Conservation (phyloP, 2,797 vertebrate genomes). For the Crocodylus rhombifer region DNA sequence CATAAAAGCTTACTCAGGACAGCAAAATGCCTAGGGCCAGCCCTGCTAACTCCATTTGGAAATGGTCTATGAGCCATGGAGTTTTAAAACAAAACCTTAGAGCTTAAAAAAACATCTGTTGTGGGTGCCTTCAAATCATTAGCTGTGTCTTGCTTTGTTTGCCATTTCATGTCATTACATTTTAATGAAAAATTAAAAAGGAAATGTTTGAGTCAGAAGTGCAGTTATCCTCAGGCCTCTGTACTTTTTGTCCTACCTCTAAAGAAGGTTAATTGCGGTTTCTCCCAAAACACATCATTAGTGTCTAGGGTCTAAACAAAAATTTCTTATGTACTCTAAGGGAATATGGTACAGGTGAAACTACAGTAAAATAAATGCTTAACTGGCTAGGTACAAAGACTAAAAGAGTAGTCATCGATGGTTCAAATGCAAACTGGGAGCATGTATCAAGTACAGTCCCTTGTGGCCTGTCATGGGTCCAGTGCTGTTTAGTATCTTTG, state of each 20-base stretch:
- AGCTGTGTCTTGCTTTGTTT: slow-evolving; percentile 54
- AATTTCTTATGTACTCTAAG: not conserved
- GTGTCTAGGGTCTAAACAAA: not conserved
- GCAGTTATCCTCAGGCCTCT: slow-evolving; percentile 4
- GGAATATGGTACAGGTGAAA: no score
- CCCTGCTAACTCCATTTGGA: not conserved
- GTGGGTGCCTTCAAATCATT: slow-evolving; percentile 48
- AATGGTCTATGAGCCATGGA: slow-evolving; percentile 1
- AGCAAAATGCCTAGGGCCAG: slow-evolving; percentile 24
- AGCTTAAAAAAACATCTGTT: slow-evolving; percentile 4
- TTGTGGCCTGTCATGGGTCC: no score
- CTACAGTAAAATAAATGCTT: no score
- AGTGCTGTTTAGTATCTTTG: no score
- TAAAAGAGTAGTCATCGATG: no score
- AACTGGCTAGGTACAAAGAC: no score
- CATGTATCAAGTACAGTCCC: no score
- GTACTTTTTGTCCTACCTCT: slow-evolving; percentile 20
- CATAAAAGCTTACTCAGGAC: not conserved
- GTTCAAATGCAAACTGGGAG: no score
- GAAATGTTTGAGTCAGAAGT: slow-evolving; percentile 61
- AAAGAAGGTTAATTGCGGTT: slow-evolving; percentile 36
- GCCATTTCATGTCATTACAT: slow-evolving; percentile 59
- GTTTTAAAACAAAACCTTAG: slow-evolving; percentile 9
- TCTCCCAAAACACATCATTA: slow-evolving; percentile 31
- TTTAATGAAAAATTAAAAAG: slow-evolving; percentile 60